Conservation (phyloP, 2,797 vertebrate species). For the Pyrrhura leucotis region DNA sequence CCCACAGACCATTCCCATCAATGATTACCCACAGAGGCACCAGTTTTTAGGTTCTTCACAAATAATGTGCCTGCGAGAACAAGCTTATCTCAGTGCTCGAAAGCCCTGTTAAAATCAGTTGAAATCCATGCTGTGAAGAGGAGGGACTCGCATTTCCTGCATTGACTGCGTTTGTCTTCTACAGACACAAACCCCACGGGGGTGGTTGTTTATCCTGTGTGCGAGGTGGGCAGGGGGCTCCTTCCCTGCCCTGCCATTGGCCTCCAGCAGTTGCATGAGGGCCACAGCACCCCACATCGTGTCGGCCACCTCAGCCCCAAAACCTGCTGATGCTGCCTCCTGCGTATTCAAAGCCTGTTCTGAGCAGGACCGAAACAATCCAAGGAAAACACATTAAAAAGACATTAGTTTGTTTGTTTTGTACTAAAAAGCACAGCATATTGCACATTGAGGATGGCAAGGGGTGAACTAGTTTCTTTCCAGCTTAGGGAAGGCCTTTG, state of each 20-base stretch:
- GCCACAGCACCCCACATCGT: background rate
- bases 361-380: background rate
- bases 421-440: background rate
- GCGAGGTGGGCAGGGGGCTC: background rate
- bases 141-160: background rate
- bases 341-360: background rate
- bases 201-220: background rate
- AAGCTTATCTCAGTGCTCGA: background rate
- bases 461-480: background rate
- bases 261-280: background rate
- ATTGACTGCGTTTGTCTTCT: rapidly evolving
- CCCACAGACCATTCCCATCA: background rate
- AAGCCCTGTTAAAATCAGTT: background rate
- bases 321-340: background rate
- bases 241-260: background rate
- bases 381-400: conserved; percentile 35
- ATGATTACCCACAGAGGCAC: background rate
- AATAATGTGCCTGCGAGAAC: background rate
- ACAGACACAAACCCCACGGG: rapidly evolving
- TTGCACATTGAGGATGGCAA: background rate
- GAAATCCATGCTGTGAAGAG: background rate
- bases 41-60: background rate
- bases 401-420: background rate
- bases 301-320: background rate
- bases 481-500: conserved; percentile 16